Conservation (phyloP, 2,113 vertebrate genomes). For the Ophthalmolycus amberensis region DNA sequence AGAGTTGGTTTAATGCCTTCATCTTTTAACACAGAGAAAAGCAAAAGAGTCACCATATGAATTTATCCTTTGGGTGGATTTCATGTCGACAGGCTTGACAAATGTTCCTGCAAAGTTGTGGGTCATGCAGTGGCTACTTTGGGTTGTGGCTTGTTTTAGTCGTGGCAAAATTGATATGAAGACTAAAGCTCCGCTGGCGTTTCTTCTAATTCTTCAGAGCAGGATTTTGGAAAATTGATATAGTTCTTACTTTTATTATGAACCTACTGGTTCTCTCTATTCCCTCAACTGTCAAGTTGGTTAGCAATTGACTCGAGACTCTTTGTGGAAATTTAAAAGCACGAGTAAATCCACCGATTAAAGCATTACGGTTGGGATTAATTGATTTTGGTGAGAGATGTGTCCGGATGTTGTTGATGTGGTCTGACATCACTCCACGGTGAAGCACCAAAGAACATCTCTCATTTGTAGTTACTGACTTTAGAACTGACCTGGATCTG, state of each 20-base stretch:
- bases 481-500: not conserved
- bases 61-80: no score
- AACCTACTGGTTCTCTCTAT: not conserved
- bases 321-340: not conserved
- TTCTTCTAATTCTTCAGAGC: not conserved
- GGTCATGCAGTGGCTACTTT: not conserved
- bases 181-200: not conserved
- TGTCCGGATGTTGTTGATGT: not conserved
- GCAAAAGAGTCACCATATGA: no score
- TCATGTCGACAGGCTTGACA: no score
- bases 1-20: not conserved
- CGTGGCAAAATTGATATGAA: not conserved
- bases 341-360: not conserved
- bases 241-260: not conserved
- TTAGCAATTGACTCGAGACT: not conserved
- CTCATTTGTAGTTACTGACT: not conserved
- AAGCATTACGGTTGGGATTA: not conserved
- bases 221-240: not conserved
- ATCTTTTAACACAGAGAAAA: not conserved
- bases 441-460: not conserved
- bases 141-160: not conserved
- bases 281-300: not conserved
- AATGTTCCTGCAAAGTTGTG: not conserved
- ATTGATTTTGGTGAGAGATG: not conserved
- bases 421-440: not conserved